phyloP scores from a whole-genome alignment of 2,888 invertebrate genomes.

The Zele albiditarsus region DNA sequence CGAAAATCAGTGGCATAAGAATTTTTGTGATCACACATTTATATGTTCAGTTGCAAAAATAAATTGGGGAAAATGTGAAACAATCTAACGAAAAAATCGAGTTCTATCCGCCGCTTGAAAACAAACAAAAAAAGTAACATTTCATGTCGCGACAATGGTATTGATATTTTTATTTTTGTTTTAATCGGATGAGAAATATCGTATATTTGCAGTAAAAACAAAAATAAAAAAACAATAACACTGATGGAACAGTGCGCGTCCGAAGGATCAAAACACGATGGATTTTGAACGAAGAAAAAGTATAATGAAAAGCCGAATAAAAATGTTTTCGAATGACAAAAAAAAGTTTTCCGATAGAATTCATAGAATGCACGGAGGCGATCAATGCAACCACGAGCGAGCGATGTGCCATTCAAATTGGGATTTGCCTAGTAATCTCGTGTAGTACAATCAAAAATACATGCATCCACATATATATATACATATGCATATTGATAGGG shows the following conservation, averaged over 20 bases:
- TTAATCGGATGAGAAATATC: neutral
- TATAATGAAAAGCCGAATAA: conserved; percentile 29
- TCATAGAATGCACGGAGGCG: conserved; percentile 9
- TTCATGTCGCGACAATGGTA: neutral
- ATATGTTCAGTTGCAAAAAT: too few relatives aligned
- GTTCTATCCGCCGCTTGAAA: too few relatives aligned
- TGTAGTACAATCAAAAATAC: conserved; percentile 9
- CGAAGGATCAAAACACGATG: neutral
- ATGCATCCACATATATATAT: neutral
- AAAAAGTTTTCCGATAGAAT: conserved; percentile 25
- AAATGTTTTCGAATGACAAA: conserved; percentile 22
- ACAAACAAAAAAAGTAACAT: too few relatives aligned
- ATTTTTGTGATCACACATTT: too few relatives aligned
- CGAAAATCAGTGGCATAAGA: neutral
- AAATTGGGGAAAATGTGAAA: too few relatives aligned
- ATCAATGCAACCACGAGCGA: conserved; percentile 15
- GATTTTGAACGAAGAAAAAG: conserved; percentile 17
- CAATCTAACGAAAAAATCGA: too few relatives aligned
- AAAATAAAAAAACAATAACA: neutral
- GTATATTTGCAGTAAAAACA: neutral
- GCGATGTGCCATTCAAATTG: conserved; percentile 11
- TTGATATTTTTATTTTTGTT: neutral
- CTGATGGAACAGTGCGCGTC: neutral
- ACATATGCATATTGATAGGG: neutral
- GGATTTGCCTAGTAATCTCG: conserved; percentile 25